Evolutionary conservation across 2,888 invertebrate species (phyloP).

Genomic region (Toxonevra muliebris): DNA sequence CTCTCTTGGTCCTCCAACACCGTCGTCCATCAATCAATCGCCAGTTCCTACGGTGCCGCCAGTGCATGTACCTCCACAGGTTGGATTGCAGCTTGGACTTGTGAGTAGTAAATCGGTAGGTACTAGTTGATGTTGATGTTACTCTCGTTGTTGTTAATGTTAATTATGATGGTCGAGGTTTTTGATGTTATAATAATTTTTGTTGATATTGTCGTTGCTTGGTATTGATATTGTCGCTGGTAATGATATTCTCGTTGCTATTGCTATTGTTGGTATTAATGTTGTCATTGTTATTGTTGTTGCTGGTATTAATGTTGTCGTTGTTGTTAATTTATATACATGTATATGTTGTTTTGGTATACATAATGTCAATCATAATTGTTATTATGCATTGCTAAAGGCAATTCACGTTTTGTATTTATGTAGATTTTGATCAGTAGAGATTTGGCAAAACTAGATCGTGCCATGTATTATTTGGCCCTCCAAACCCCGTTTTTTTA

Average conservation of each 20-base stretch:
- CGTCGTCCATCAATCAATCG: constrained; percentile 64
- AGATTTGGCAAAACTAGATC: no score
- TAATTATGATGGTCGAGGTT: constrained; percentile 28
- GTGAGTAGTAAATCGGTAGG: constrained; percentile 68
- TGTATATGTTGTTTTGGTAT: not conserved
- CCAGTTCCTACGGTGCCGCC: constrained; percentile 67
- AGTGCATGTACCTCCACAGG: constrained; percentile 64
- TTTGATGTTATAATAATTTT: constrained; percentile 23
- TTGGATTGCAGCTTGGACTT: constrained; percentile 67
- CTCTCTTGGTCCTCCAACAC: constrained; percentile 45
- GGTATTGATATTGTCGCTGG: constrained; percentile 26
- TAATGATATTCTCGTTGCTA: constrained; percentile 27
- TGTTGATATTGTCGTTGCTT: constrained; percentile 28
- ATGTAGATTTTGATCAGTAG: no score
- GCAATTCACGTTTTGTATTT: no score
- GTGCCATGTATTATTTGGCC: no score
- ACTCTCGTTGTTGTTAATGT: constrained; percentile 39
- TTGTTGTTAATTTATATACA: constrained; percentile 37
- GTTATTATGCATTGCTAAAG: no score
- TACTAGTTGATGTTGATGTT: constrained; percentile 45
- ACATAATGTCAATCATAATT: not conserved
- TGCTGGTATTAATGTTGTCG: constrained; percentile 35
- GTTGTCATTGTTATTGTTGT: constrained; percentile 21
- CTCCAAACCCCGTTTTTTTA: no score
- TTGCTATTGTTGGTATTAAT: constrained; percentile 25